Evolutionary conservation across 2,797 vertebrate genomes (phyloP).

Genomic region (Coregonus ussuriensis): DNA sequence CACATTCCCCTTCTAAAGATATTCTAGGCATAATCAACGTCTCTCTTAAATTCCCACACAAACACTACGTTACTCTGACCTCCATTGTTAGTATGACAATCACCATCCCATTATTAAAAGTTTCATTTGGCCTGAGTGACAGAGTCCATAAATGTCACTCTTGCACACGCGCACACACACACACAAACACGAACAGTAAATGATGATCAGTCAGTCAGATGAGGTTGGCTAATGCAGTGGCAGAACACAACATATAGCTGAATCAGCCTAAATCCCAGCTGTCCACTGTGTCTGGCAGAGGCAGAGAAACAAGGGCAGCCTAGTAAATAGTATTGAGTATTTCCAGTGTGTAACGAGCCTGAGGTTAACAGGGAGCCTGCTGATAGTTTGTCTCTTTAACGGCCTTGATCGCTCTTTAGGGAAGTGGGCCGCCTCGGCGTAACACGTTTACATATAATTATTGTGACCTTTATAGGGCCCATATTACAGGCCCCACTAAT

Average conservation of each 20-base stretch:
- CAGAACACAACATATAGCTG: conserved; percentile 44
- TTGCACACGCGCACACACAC: no score
- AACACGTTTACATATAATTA: conserved; percentile 35
- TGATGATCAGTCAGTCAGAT: conserved; percentile 53
- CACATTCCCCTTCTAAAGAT: not conserved
- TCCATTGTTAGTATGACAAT: conserved; percentile 50
- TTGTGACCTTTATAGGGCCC: not conserved
- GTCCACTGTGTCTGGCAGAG: conserved; percentile 40
- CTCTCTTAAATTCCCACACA: not conserved
- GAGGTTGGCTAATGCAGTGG: conserved; percentile 30
- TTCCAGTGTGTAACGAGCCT: conserved; percentile 20
- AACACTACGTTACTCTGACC: not conserved
- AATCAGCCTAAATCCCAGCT: conserved; percentile 39
- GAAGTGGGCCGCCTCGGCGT: not conserved
- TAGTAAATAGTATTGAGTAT: conserved; percentile 26
- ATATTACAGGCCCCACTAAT: conserved; percentile 22
- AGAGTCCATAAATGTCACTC: conserved; percentile 57
- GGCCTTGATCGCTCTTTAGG: conserved; percentile 10
- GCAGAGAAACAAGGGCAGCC: conserved; percentile 26
- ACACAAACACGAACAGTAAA: conserved; percentile 50
- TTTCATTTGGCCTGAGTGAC: conserved; percentile 55
- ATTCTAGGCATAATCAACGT: not conserved
- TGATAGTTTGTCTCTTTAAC: conserved; percentile 28
- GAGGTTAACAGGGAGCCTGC: conserved; percentile 38
- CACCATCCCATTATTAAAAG: conserved; percentile 56